These are phyloP conservation scores for Callithrix jacchus DNA, from an alignment of 2,113 vertebrate genomes.

Conservation along the genomic window DNA sequence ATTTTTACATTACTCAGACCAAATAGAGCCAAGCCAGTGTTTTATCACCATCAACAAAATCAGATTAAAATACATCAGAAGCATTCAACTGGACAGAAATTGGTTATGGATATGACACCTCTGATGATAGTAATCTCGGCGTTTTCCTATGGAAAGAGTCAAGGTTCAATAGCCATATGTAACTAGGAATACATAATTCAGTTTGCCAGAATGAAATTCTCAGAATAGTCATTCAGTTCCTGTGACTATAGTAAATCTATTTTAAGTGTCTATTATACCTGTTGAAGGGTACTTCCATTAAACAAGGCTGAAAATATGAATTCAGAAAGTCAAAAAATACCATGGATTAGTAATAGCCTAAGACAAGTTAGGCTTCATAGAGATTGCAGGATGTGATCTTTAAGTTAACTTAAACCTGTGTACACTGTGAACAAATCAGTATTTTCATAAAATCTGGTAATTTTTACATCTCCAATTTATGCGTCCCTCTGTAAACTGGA, in stretches of 20 bases:
- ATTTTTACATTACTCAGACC: not conserved
- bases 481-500: not conserved
- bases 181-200: not conserved
- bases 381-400: not conserved
- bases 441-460: slow-evolving; percentile 44
- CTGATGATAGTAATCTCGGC: not conserved
- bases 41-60: not conserved
- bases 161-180: not conserved
- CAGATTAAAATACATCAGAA: slow-evolving; percentile 9
- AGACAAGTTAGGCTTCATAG: not conserved
- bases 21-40: not conserved
- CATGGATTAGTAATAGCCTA: not conserved
- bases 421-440: not conserved
- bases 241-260: not conserved
- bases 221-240: not conserved
- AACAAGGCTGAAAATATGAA: not conserved
- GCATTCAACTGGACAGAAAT: not conserved
- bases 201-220: not conserved
- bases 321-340: not conserved
- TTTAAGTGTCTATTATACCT: not conserved
- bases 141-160: not conserved
- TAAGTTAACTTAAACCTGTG: not conserved
- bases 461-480: not conserved
- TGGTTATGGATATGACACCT: not conserved
- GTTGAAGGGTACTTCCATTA: not conserved